Conservation (phyloP, 2,113 vertebrate genomes). For the Saccopteryx leptura region DNA sequence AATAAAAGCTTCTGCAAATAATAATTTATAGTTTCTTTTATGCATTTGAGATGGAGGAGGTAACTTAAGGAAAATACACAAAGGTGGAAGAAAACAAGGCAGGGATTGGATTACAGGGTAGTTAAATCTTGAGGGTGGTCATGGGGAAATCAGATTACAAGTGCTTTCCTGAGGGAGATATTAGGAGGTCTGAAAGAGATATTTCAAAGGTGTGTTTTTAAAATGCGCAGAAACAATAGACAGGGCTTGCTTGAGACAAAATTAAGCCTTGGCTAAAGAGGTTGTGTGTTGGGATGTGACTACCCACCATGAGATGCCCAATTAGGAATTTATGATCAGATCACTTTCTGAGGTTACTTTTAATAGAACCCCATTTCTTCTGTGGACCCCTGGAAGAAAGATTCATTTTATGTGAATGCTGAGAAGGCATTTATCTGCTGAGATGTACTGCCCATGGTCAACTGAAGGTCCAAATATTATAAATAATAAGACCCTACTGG, state of each 20-base stretch:
- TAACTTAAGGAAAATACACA: neutral
- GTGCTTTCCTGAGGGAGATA: neutral
- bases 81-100: neutral
- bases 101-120: neutral
- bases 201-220: neutral
- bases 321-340: neutral
- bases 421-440: neutral
- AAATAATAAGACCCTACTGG: neutral
- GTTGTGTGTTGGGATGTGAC: neutral
- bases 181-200: neutral
- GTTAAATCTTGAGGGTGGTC: neutral
- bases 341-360: neutral
- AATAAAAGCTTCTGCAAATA: neutral
- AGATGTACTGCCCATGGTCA: neutral
- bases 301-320: neutral
- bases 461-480: neutral
- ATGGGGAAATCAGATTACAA: neutral
- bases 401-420: neutral
- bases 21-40: neutral
- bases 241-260: neutral
- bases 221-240: neutral
- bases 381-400: neutral
- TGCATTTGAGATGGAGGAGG: neutral
- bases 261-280: neutral
- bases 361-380: neutral